Conservation (phyloP, 2,797 vertebrate genomes). For the Enteromius viviparus region DNA sequence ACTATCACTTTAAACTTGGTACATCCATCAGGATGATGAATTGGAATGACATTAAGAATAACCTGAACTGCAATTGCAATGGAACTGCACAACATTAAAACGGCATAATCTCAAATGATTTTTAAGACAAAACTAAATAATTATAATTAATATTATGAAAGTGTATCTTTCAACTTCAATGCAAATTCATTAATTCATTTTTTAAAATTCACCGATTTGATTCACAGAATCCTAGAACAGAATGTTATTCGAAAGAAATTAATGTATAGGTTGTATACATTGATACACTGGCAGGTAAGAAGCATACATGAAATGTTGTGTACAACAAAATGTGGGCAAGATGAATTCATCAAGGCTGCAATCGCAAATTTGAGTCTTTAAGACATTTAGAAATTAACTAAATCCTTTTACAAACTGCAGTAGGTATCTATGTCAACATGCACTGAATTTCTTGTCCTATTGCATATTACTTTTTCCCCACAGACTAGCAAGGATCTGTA, state of each 20-base stretch:
- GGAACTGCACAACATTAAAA: background rate
- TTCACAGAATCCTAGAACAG: background rate
- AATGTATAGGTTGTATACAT: background rate
- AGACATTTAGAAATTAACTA: background rate
- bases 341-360: background rate
- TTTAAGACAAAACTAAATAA: background rate
- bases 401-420: background rate
- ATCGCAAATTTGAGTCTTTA: background rate
- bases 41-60: background rate
- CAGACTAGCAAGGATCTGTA: conserved; percentile 14
- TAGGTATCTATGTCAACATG: background rate
- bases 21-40: background rate
- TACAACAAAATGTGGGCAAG: background rate
- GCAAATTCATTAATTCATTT: background rate
- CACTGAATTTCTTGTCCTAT: background rate
- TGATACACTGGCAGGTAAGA: background rate
- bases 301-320: no score
- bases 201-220: background rate
- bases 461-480: background rate
- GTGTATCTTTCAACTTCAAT: background rate
- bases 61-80: background rate
- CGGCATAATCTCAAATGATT: background rate
- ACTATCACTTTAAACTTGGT: background rate
- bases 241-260: background rate
- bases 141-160: background rate